phyloP scores from a whole-genome alignment of 2,797 vertebrate genomes.

The Danio aesculapii region DNA sequence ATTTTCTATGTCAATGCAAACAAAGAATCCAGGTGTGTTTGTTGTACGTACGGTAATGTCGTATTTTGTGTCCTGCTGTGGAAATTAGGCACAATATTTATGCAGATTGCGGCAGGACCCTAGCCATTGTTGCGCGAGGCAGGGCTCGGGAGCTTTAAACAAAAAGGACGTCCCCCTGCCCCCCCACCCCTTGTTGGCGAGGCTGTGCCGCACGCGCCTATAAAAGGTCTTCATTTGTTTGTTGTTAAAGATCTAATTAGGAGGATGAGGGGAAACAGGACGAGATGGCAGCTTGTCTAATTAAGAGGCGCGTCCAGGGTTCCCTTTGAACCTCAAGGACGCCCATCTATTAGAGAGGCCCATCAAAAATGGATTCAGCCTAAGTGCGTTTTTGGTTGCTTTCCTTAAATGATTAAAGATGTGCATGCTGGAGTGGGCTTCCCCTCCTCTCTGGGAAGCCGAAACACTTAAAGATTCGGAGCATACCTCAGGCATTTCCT shows the following conservation, averaged over 20 bases:
- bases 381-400: slow-evolving; percentile 85
- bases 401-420: slow-evolving; percentile 87
- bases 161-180: slow-evolving; percentile 46
- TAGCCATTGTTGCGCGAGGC: slow-evolving; percentile 45
- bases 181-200: slow-evolving; percentile 41
- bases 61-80: slow-evolving; percentile 51
- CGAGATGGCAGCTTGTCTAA: slow-evolving; percentile 85
- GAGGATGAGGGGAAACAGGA: slow-evolving; percentile 87
- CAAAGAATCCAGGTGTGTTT: slow-evolving; percentile 68
- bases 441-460: slow-evolving; percentile 63
- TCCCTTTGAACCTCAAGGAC: slow-evolving; percentile 94
- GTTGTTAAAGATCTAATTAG: slow-evolving; percentile 93
- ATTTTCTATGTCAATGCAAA: slow-evolving; percentile 64
- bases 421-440: slow-evolving; percentile 79
- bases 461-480: slow-evolving; percentile 22
- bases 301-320: slow-evolving; percentile 84
- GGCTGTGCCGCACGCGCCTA: slow-evolving; percentile 64
- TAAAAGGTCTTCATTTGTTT: slow-evolving; percentile 88
- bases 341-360: slow-evolving; percentile 85
- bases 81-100: slow-evolving; percentile 56
- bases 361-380: slow-evolving; percentile 90
- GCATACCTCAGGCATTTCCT: slow-evolving; percentile 42
- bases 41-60: slow-evolving; percentile 59
- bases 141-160: slow-evolving; percentile 50
- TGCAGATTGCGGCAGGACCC: slow-evolving; percentile 51